A percentile compares a stretch with the other conserved stretches of the same genome.
Evolutionary conservation across 2,888 invertebrate genomes (phyloP).

Genomic region (Polietes domitor): DNA sequence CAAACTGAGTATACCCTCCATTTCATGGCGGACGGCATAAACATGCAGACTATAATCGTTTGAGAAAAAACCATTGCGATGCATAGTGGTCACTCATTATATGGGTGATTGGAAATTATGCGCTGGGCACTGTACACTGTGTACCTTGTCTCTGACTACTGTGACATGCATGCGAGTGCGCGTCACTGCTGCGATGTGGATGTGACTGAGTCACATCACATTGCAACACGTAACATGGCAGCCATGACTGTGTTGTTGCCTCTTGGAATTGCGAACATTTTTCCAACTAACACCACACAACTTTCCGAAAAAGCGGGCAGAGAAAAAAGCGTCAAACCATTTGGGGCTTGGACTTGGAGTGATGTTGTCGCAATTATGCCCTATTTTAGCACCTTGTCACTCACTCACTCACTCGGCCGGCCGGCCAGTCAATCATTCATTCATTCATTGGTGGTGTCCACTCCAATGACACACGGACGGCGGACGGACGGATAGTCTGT

Average conservation of each 20-base stretch:
- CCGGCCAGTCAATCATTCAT: slow-evolving; percentile 41
- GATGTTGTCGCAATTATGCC: slow-evolving; percentile 64
- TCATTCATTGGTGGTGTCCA: slow-evolving; percentile 23
- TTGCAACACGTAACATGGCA: slow-evolving; percentile 67
- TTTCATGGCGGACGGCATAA: no score
- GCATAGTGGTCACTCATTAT: slow-evolving; percentile 62
- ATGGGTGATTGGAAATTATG: slow-evolving; percentile 20
- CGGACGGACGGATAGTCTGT: background rate
- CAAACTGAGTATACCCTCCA: no score
- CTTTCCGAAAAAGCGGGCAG: background rate
- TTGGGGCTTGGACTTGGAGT: slow-evolving; percentile 31
- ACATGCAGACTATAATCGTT: slow-evolving; percentile 59
- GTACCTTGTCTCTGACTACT: background rate
- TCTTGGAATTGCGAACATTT: slow-evolving; percentile 33
- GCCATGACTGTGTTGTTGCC: slow-evolving; percentile 59
- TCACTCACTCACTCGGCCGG: slow-evolving; percentile 48
- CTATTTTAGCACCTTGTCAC: slow-evolving; percentile 65
- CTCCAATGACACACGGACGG: slow-evolving; percentile 23
- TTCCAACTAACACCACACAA: background rate
- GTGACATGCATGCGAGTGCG: slow-evolving; percentile 42
- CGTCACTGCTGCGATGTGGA: slow-evolving; percentile 11
- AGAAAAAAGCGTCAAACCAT: slow-evolving; percentile 7
- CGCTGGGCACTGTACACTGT: slow-evolving; percentile 1
- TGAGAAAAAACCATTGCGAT: slow-evolving; percentile 47
- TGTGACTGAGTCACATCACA: slow-evolving; percentile 46